phyloP scores from a whole-genome alignment of 1,140 invertebrate species.

The Diorhabda elongata region DNA sequence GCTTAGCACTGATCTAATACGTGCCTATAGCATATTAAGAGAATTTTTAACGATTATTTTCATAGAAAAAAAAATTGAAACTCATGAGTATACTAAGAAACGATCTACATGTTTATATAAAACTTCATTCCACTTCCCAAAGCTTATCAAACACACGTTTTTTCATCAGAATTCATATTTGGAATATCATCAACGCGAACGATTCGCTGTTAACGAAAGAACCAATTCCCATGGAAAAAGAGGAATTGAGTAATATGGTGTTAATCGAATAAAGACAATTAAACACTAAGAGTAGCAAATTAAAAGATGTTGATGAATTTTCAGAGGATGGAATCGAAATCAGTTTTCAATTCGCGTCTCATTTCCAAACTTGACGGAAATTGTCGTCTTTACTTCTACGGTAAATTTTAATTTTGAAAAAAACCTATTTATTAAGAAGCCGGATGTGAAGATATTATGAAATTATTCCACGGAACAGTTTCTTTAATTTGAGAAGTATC shows the following conservation, averaged over 20 bases:
- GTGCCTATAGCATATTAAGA: no score
- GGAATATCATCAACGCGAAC: no score
- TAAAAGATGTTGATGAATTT: conserved; percentile 36
- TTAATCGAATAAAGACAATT: conserved; percentile 29
- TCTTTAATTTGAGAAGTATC: background rate
- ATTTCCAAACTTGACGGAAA: conserved; percentile 43
- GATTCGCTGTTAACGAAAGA: background rate
- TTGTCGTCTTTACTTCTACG: conserved; percentile 35
- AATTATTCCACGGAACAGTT: background rate
- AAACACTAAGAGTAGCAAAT: conserved; percentile 32
- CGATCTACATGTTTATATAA: no score
- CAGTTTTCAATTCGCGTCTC: conserved; percentile 39
- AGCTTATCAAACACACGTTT: no score
- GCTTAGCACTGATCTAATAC: no score
- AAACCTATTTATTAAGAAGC: conserved; percentile 1
- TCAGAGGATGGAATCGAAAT: conserved; percentile 34
- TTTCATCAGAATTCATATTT: no score
- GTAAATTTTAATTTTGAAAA: conserved; percentile 14
- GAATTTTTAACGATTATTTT: no score
- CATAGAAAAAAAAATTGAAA: no score
- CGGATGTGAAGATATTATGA: background rate
- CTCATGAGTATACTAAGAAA: no score
- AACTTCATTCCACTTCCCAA: no score
- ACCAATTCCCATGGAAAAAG: conserved; percentile 3
- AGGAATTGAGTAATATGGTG: conserved; percentile 17